Conservation (phyloP, 2,113 vertebrate genomes). For the Cheirogaleus medius region DNA sequence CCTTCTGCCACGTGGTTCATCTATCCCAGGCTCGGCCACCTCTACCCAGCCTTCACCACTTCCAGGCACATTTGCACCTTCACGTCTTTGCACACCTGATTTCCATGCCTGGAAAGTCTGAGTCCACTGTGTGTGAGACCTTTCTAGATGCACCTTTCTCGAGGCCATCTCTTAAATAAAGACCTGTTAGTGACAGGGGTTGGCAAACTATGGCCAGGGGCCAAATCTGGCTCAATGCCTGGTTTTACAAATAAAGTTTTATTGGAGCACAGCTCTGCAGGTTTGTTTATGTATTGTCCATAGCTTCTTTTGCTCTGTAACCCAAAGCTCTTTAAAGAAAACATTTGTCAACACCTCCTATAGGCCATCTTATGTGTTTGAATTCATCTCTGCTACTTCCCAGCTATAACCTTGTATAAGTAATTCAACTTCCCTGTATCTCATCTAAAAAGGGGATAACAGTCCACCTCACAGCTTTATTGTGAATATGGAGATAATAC, state of each 20-base stretch:
- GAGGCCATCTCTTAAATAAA: not conserved
- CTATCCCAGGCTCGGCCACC: not conserved
- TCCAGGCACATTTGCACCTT: not conserved
- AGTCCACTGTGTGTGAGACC: not conserved
- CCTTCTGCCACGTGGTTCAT: not conserved
- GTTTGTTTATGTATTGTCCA: not conserved
- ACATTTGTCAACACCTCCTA: not conserved
- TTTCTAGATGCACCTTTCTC: not conserved
- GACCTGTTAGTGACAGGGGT: not conserved
- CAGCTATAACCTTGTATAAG: not conserved
- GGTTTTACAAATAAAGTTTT: not conserved
- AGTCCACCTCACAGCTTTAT: not conserved
- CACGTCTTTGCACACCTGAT: no score
- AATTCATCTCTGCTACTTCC: not conserved
- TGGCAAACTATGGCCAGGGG: no score
- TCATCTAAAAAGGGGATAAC: not conserved
- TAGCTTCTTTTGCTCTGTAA: not conserved
- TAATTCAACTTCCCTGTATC: not conserved
- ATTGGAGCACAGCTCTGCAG: not conserved
- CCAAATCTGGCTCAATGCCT: not conserved
- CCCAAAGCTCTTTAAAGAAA: not conserved
- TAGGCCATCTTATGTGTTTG: not conserved
- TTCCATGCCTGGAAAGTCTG: not conserved
- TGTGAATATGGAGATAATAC: not conserved
- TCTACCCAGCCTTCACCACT: not conserved